A percentile compares a stretch with the other conserved stretches of the same genome.
Conservation (phyloP, 2,797 vertebrate genomes). For the Malacoraja senta region DNA sequence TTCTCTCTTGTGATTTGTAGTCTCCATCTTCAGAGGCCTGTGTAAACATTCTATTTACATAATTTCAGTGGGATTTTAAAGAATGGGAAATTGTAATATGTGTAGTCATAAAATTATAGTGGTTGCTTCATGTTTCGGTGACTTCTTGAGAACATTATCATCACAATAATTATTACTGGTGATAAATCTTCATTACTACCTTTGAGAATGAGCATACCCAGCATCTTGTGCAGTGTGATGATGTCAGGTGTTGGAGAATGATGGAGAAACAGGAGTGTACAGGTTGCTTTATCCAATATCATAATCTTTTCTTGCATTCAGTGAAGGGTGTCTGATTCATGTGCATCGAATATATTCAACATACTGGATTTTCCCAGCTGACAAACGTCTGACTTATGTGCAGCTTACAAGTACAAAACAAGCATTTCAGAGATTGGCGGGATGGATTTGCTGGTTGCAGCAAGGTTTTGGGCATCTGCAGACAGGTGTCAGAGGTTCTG, state of each 20-base stretch:
- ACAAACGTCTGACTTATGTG: too few species aligned
- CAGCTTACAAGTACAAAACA: too few species aligned
- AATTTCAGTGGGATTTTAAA: not conserved
- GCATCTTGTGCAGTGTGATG: not conserved
- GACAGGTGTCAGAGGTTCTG: too few species aligned
- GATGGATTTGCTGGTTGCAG: too few species aligned
- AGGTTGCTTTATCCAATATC: not conserved
- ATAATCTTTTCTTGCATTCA: not conserved
- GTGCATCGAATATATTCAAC: not conserved
- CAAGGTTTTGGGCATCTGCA: too few species aligned
- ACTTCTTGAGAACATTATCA: not conserved
- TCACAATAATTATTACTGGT: not conserved
- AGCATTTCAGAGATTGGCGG: too few species aligned
- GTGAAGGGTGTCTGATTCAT: not conserved
- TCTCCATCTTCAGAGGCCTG: not conserved
- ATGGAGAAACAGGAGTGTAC: not conserved
- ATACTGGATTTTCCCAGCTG: not conserved
- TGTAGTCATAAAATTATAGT: not conserved
- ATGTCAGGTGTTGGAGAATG: not conserved
- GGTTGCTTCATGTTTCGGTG: not conserved
- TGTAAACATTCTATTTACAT: too few species aligned
- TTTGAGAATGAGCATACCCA: not conserved
- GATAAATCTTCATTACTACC: not conserved
- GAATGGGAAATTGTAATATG: not conserved
- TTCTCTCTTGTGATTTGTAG: too few species aligned